Conservation (phyloP, 2,888 invertebrate genomes). For the Myopa testacea region DNA sequence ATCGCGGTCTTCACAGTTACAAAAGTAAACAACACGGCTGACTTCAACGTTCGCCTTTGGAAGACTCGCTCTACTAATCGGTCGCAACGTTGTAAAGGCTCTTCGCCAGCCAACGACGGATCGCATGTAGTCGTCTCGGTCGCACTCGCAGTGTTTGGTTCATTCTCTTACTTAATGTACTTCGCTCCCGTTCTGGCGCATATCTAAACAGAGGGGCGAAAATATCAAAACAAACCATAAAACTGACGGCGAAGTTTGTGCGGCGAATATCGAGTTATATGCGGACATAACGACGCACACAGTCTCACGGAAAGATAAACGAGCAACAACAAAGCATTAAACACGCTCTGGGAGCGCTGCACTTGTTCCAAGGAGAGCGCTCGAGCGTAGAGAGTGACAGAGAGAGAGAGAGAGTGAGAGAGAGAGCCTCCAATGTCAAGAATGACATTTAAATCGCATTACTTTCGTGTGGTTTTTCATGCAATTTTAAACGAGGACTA, state of each 20-base stretch:
- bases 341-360: conserved; percentile 34
- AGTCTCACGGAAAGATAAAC: conserved; percentile 54
- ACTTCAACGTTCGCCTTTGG: too few relatives aligned
- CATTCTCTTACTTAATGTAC: background rate
- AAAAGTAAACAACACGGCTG: too few relatives aligned
- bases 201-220: conserved; percentile 13
- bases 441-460: conserved; percentile 49
- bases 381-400: conserved; percentile 34
- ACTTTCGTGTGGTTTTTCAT: conserved; percentile 52
- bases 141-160: background rate
- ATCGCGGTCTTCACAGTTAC: too few relatives aligned
- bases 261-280: conserved; percentile 42
- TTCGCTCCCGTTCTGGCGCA: background rate
- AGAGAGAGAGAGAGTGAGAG: conserved; percentile 46
- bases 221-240: conserved; percentile 61
- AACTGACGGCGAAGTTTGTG: conserved; percentile 59
- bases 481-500: conserved; percentile 42
- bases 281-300: conserved; percentile 18
- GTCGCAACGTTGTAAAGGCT: too few relatives aligned
- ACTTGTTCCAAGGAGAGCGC: conserved; percentile 35
- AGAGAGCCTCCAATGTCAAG: conserved; percentile 53
- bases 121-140: background rate
- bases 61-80: too few relatives aligned
- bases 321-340: conserved; percentile 59
- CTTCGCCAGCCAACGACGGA: background rate